Conservation (phyloP, 2,888 invertebrate species). For the Ctenicera cuprea region DNA sequence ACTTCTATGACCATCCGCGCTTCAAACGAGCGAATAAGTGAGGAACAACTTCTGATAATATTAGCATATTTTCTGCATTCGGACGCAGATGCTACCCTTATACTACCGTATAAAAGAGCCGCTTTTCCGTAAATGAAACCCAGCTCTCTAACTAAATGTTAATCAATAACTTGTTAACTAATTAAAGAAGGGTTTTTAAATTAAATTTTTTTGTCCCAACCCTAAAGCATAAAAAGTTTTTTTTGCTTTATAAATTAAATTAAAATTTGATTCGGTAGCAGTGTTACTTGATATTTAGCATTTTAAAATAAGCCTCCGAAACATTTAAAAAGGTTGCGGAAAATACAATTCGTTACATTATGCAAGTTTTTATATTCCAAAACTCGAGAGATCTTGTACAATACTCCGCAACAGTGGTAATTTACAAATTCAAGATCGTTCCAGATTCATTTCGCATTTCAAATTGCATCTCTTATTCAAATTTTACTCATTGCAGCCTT, state of each 20-base stretch:
- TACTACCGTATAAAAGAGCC: slow-evolving; percentile 44
- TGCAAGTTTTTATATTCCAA: slow-evolving; percentile 37
- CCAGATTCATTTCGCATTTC: slow-evolving; percentile 43
- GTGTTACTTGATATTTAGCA: neutral
- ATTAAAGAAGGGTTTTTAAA: slow-evolving; percentile 27
- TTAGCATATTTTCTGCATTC: slow-evolving; percentile 66
- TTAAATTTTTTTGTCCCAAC: slow-evolving; percentile 24
- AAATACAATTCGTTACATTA: slow-evolving; percentile 36
- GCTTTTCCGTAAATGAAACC: slow-evolving; percentile 36
- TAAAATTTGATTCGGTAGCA: slow-evolving; percentile 3
- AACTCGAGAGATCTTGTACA: slow-evolving; percentile 20
- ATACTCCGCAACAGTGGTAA: slow-evolving; percentile 37
- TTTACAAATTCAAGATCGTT: slow-evolving; percentile 42
- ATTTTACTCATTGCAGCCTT: slow-evolving; percentile 17
- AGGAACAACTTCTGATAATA: slow-evolving; percentile 66
- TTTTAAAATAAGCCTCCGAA: slow-evolving; percentile 4
- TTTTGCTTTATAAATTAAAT: neutral
- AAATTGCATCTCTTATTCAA: slow-evolving; percentile 36
- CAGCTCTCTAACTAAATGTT: slow-evolving; percentile 30
- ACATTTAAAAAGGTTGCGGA: slow-evolving; percentile 20
- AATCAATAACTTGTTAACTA: slow-evolving; percentile 38
- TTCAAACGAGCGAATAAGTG: slow-evolving; percentile 63
- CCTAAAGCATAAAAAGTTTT: neutral
- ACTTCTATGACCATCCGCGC: slow-evolving; percentile 63
- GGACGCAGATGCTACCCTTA: slow-evolving; percentile 61